A percentile compares a stretch with the other conserved stretches of the same genome.
phyloP scores from a whole-genome alignment of 2,888 invertebrate genomes.

The Pantelozetes paolii region DNA sequence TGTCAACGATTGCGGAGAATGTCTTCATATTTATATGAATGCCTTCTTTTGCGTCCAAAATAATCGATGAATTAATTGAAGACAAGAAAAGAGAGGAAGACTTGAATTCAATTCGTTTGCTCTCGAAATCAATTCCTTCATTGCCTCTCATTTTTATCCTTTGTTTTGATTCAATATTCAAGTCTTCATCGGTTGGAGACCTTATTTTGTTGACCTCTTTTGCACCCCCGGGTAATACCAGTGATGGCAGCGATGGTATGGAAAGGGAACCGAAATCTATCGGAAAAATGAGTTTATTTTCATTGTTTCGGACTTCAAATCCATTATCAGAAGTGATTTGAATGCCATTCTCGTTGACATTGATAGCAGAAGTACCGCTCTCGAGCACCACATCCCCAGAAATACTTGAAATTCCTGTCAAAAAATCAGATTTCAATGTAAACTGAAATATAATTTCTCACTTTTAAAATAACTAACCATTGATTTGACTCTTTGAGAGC shows the following conservation, averaged over 20 bases:
- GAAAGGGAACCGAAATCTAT: slow-evolving; percentile 37
- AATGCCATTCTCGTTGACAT: slow-evolving; percentile 36
- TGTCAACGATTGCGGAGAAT: background rate
- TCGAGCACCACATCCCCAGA: slow-evolving; percentile 37
- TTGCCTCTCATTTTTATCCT: slow-evolving; percentile 39
- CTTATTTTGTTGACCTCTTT: slow-evolving; percentile 43
- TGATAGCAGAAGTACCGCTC: slow-evolving; percentile 36
- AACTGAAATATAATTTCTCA: too few relatives aligned
- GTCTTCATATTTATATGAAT: slow-evolving; percentile 37
- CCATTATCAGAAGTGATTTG: slow-evolving; percentile 37
- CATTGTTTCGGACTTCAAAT: slow-evolving; percentile 36
- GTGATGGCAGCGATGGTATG: slow-evolving; percentile 32
- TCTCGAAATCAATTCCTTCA: slow-evolving; percentile 39
- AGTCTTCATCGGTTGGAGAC: slow-evolving; percentile 41
- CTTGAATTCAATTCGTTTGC: slow-evolving; percentile 34
- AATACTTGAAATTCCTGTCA: slow-evolving; percentile 29
- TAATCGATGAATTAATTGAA: slow-evolving; percentile 38
- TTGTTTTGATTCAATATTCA: slow-evolving; percentile 27
- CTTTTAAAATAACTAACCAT: background rate
- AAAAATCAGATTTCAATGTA: background rate
- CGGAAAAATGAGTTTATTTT: slow-evolving; percentile 39
- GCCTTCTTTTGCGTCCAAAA: slow-evolving; percentile 40
- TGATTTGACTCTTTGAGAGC: slow-evolving; percentile 37
- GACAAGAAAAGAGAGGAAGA: slow-evolving; percentile 26
- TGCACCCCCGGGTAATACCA: slow-evolving; percentile 37